A percentile compares a stretch with the other conserved stretches of the same genome.
Evolutionary conservation across 1,140 invertebrate species (phyloP).

Genomic region (Thaumatotibia leucotreta): DNA sequence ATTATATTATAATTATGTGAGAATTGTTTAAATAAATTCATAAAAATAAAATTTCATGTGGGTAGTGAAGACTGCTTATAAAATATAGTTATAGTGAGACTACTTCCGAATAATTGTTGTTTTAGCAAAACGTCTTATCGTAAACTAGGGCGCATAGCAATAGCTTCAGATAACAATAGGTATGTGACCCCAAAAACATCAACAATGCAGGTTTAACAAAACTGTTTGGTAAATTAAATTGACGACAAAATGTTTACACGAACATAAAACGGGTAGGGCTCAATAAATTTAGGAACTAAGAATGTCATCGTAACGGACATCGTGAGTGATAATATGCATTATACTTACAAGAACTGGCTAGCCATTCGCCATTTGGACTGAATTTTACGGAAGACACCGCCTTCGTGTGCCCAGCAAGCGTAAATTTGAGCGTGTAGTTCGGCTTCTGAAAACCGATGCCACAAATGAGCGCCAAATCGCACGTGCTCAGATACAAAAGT

Average conservation of each 20-base stretch:
- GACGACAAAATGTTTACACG: neutral
- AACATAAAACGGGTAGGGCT: neutral
- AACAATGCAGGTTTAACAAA: neutral
- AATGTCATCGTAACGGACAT: conserved; percentile 5
- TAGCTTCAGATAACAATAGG: neutral
- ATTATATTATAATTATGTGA: neutral
- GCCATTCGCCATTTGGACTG: conserved; percentile 99
- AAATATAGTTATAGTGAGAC: too few relatives aligned
- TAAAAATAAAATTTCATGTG: neutral
- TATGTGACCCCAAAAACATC: neutral
- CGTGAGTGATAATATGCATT: neutral
- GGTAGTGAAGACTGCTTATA: too few relatives aligned
- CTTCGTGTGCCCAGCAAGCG: conserved; percentile 98
- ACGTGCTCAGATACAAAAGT: conserved; percentile 58
- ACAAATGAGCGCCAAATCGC: conserved; percentile 73
- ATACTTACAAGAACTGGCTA: conserved; percentile 96
- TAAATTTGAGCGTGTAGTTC: conserved; percentile 97
- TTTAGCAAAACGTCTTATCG: neutral
- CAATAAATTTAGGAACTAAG: neutral
- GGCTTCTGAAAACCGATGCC: conserved; percentile 87
- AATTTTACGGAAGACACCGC: conserved; percentile 99
- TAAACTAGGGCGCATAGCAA: neutral
- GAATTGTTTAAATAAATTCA: neutral
- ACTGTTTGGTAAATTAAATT: neutral
- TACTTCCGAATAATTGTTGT: neutral